Evolutionary conservation across 2,113 vertebrate species (phyloP).

Genomic region (Phaethornis superciliosus): DNA sequence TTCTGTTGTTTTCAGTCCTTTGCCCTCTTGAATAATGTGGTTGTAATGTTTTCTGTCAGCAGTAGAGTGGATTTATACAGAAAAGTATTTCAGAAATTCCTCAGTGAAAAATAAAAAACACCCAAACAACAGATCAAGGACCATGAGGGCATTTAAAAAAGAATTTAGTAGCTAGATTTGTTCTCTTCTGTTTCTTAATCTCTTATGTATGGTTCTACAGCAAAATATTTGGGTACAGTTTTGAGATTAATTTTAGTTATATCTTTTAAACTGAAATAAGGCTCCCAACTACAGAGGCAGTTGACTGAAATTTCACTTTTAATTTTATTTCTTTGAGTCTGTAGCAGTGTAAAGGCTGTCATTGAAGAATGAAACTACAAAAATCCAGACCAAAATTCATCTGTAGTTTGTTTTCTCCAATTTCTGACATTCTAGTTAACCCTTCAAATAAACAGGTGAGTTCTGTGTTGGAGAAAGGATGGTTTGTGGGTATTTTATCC

Average conservation of each 20-base stretch:
- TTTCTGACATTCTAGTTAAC: not conserved
- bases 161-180: not conserved
- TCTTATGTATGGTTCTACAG: not conserved
- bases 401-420: not conserved
- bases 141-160: not conserved
- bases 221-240: not conserved
- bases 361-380: accelerated
- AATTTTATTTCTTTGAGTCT: not conserved
- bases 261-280: not conserved
- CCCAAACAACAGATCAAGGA: not conserved
- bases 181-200: not conserved
- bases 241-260: not conserved
- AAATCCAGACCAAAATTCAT: not conserved
- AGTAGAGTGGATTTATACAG: not conserved
- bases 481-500: not conserved
- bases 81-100: not conserved
- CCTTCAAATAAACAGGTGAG: not conserved
- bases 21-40: not conserved
- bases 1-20: not conserved
- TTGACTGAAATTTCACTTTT: not conserved
- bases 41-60: not conserved
- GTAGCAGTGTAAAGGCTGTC: not conserved
- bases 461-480: not conserved
- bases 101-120: not conserved
- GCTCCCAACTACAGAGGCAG: not conserved